Conservation (phyloP, 2,797 vertebrate genomes). For the Pseudochirops cupreus region DNA sequence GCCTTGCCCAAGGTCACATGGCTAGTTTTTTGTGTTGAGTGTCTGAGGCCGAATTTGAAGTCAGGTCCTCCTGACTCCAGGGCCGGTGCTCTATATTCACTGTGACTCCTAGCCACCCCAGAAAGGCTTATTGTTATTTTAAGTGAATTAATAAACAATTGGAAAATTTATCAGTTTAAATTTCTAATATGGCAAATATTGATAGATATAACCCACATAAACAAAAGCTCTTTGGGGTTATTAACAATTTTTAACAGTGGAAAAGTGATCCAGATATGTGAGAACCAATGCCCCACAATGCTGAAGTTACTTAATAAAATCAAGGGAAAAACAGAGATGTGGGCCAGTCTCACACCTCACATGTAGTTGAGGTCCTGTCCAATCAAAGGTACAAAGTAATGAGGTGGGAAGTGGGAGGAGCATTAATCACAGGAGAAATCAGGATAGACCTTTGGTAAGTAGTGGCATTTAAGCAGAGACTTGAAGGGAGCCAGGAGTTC, state of each 20-base stretch:
- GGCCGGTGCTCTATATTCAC: too few species aligned
- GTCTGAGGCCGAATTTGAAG: too few species aligned
- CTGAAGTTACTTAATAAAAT: not conserved
- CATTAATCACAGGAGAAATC: not conserved
- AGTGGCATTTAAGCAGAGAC: not conserved
- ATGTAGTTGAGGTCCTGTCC: not conserved
- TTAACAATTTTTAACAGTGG: not conserved
- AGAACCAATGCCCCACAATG: not conserved
- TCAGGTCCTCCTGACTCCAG: too few species aligned
- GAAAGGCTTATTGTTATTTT: not conserved
- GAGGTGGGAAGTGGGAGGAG: not conserved
- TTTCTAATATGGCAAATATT: not conserved
- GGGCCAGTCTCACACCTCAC: not conserved
- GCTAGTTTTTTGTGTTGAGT: too few species aligned
- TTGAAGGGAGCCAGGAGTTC: not conserved
- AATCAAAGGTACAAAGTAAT: not conserved
- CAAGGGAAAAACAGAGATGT: not conserved
- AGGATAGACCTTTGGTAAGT: not conserved
- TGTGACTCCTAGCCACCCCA: too few species aligned
- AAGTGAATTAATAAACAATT: not conserved
- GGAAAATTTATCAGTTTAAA: not conserved
- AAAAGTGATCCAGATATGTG: not conserved
- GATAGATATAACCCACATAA: not conserved
- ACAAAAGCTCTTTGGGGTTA: not conserved
- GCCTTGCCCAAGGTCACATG: too few species aligned